phyloP scores from a whole-genome alignment of 35 echinoderm and acorn worm genomes.

The Heliocidaris erythrogramma region DNA sequence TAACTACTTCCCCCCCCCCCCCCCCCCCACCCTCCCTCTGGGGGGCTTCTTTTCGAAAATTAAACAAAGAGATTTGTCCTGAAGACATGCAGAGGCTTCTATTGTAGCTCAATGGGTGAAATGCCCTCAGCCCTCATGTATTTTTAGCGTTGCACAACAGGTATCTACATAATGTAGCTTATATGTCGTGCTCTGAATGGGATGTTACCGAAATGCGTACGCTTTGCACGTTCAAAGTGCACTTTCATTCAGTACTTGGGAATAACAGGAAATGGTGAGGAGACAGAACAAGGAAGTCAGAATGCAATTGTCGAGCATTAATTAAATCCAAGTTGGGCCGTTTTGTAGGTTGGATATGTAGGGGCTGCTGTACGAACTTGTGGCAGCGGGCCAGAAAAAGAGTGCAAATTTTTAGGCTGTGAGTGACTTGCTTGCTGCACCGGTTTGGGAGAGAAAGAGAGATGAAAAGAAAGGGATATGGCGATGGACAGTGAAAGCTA shows the following conservation, averaged over 20 bases:
- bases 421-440: background rate
- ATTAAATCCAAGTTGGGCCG: background rate
- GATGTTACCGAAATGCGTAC: background rate
- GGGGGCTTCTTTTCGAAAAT: too few relatives aligned
- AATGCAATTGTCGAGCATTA: constrained; percentile 34
- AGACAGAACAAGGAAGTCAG: constrained; percentile 41
- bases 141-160: too few relatives aligned
- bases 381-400: background rate
- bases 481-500: background rate
- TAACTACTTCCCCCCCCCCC: too few relatives aligned
- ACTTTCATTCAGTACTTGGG: background rate
- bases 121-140: too few relatives aligned
- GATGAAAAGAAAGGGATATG: background rate
- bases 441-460: background rate
- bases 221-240: background rate
- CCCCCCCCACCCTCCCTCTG: too few relatives aligned
- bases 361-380: background rate
- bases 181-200: too few relatives aligned
- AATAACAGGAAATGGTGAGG: constrained; percentile 30
- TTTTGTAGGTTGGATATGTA: background rate
- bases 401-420: background rate
- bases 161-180: too few relatives aligned
- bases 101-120: too few relatives aligned
- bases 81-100: too few relatives aligned
- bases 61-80: too few relatives aligned